These are phyloP conservation scores for Drepana falcataria DNA, from an alignment of 2,888 invertebrate species.

Conservation along the genomic window DNA sequence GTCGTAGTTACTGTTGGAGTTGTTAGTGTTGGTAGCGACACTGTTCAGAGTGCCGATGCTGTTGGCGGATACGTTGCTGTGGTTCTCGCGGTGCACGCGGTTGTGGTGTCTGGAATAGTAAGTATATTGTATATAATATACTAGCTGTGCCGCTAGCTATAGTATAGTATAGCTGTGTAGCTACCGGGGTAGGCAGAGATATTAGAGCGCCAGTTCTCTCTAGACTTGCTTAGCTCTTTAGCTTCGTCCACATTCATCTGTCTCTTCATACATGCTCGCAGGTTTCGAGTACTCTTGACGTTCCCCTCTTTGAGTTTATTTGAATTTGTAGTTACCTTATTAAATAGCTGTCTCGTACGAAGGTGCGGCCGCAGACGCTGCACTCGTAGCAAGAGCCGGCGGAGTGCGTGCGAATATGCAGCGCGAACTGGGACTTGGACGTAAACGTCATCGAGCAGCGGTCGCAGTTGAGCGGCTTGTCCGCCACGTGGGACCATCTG, in stretches of 20 bases:
- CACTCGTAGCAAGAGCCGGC: slow-evolving; percentile 85
- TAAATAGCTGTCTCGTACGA: slow-evolving; percentile 87
- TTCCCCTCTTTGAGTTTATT: too few relatives aligned
- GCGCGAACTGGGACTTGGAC: slow-evolving; percentile 85
- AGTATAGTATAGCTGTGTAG: too few relatives aligned
- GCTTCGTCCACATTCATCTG: too few relatives aligned
- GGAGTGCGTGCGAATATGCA: slow-evolving; percentile 86
- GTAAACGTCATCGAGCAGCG: slow-evolving; percentile 86
- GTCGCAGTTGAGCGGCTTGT: slow-evolving; percentile 85
- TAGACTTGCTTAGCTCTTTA: too few relatives aligned
- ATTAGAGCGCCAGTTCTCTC: too few relatives aligned
- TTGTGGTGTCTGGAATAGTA: slow-evolving; percentile 80
- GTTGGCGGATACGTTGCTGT: slow-evolving; percentile 76
- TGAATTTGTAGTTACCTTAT: slow-evolving; percentile 68
- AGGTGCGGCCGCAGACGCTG: slow-evolving; percentile 85
- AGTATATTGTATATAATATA: neutral
- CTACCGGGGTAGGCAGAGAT: too few relatives aligned
- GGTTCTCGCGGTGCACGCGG: slow-evolving; percentile 83
- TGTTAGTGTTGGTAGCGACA: slow-evolving; percentile 65
- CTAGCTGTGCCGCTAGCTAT: too few relatives aligned
- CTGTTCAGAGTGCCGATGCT: slow-evolving; percentile 73
- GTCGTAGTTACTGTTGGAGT: slow-evolving; percentile 61
- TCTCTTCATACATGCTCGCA: too few relatives aligned
- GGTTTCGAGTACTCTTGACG: too few relatives aligned
- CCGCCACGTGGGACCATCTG: slow-evolving; percentile 88